These are phyloP conservation scores for Brienomyrus brachyistius DNA, from an alignment of 2,113 vertebrate species.

Conservation along the genomic window DNA sequence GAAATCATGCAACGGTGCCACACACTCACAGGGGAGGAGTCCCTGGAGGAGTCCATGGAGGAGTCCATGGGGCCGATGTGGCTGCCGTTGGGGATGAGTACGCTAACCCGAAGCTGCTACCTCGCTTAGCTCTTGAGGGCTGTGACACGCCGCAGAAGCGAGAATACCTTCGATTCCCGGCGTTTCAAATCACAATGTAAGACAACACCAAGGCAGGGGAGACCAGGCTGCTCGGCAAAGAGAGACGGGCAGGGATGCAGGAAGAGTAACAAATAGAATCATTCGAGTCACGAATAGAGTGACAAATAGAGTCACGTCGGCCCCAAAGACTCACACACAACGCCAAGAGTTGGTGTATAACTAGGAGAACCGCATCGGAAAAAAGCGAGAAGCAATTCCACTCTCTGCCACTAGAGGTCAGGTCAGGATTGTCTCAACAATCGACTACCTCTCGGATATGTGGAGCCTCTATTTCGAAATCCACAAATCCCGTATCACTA, in stretches of 20 bases:
- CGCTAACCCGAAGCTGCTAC: neutral
- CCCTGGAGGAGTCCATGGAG: neutral
- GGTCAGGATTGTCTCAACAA: neutral
- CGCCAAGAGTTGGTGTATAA: neutral
- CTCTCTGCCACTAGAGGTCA: neutral
- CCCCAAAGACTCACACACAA: neutral
- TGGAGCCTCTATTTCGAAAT: neutral
- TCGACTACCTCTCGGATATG: neutral
- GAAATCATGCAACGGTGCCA: neutral
- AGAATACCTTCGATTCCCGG: constrained; percentile 50
- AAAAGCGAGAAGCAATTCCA: neutral
- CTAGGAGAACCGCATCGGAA: neutral
- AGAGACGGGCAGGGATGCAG: constrained; percentile 29
- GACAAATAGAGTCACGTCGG: neutral
- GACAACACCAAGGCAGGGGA: constrained; percentile 53
- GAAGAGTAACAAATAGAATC: constrained; percentile 1
- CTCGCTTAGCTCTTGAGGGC: neutral
- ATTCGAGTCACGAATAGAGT: no score
- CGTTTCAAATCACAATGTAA: constrained; percentile 57
- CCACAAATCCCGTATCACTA: neutral
- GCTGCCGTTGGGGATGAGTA: neutral
- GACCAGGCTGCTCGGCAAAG: constrained; percentile 47
- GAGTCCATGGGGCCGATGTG: neutral
- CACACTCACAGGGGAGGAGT: neutral
- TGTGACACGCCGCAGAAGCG: constrained; percentile 11